Conservation (phyloP, 2,888 invertebrate species). For the Diarsia brunnea region DNA sequence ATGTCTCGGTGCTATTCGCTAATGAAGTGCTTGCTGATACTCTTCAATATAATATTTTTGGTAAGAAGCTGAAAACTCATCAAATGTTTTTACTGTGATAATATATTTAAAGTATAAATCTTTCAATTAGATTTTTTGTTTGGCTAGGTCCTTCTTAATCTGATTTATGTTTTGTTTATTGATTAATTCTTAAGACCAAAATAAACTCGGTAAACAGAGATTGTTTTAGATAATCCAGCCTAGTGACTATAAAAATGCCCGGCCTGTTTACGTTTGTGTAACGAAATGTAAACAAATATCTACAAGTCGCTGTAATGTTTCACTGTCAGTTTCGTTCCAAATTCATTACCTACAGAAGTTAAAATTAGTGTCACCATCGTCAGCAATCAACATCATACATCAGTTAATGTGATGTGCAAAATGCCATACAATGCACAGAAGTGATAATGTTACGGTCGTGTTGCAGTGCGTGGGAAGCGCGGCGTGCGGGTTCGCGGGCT, state of each 20-base stretch:
- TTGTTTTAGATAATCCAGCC: neutral
- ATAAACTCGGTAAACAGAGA: neutral
- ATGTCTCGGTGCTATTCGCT: slow-evolving; percentile 93
- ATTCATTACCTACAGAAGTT: neutral
- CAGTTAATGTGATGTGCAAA: neutral
- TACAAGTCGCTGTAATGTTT: neutral
- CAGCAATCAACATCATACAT: neutral
- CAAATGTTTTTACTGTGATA: neutral
- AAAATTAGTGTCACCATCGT: neutral
- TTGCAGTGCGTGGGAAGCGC: slow-evolving; percentile 79
- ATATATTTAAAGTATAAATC: neutral
- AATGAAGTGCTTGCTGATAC: slow-evolving; percentile 93
- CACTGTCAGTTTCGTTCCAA: neutral
- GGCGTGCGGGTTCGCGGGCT: slow-evolving; percentile 79
- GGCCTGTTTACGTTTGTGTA: neutral
- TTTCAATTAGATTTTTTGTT: neutral
- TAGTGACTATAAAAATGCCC: neutral
- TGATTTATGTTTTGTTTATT: neutral
- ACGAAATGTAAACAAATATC: slow-evolving; percentile 21
- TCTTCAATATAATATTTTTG: slow-evolving; percentile 94
- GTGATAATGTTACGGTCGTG: neutral
- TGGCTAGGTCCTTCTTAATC: neutral
- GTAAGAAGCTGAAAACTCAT: slow-evolving; percentile 86
- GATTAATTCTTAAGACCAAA: neutral
- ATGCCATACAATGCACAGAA: neutral